phyloP scores from a whole-genome alignment of 1,140 invertebrate species.

The Diabrotica virgifera region DNA sequence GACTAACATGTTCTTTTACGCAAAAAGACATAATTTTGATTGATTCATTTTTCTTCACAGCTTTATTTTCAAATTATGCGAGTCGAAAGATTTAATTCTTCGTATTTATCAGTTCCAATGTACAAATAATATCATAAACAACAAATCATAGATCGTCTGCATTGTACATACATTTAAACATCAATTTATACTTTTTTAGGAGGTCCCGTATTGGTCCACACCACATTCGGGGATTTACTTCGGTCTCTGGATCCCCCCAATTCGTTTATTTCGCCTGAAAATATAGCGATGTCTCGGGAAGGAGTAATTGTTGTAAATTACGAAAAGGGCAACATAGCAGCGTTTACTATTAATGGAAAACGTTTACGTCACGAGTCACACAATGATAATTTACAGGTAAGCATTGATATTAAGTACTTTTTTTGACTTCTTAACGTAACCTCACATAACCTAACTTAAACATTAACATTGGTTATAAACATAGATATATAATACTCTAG shows the following conservation, averaged over 20 bases:
- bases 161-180: too few relatives aligned
- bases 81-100: too few relatives aligned
- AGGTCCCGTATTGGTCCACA: slow-evolving; percentile 95
- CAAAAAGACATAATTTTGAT: too few relatives aligned
- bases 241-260: slow-evolving; percentile 81
- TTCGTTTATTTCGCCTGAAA: slow-evolving; percentile 80
- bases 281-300: slow-evolving; percentile 91
- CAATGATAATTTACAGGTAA: slow-evolving; percentile 92
- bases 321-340: slow-evolving; percentile 86
- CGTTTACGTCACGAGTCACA: slow-evolving; percentile 83
- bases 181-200: slow-evolving; percentile 54
- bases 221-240: slow-evolving; percentile 96
- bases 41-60: too few relatives aligned
- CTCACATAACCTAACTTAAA: too few relatives aligned
- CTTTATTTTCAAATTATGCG: too few relatives aligned
- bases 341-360: slow-evolving; percentile 90
- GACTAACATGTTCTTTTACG: too few relatives aligned
- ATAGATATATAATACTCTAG: too few relatives aligned
- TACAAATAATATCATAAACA: too few relatives aligned
- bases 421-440: background rate
- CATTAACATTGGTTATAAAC: too few relatives aligned
- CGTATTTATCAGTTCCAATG: too few relatives aligned
- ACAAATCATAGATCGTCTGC: too few relatives aligned
- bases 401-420: slow-evolving; percentile 16
- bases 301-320: slow-evolving; percentile 95